Conservation (phyloP, 2,113 vertebrate species). For the Hydropotes inermis region DNA sequence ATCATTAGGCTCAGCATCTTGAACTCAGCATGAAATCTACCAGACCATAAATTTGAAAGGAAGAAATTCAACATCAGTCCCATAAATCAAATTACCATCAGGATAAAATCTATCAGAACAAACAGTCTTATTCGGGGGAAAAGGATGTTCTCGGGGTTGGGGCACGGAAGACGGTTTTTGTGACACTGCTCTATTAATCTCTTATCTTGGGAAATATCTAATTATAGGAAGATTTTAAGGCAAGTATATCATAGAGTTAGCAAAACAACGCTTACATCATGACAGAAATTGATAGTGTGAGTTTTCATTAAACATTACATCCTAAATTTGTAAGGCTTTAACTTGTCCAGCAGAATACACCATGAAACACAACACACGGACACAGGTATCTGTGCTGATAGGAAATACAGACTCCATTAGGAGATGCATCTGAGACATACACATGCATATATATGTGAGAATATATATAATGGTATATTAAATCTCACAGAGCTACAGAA, state of each 20-base stretch:
- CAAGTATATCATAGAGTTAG: neutral
- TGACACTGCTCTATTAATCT: neutral
- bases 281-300: neutral
- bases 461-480: neutral
- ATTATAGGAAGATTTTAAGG: neutral
- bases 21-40: slow-evolving; percentile 41
- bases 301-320: slow-evolving; percentile 21
- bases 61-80: slow-evolving; percentile 33
- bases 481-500: slow-evolving; percentile 20
- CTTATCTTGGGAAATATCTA: neutral
- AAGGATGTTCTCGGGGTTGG: neutral
- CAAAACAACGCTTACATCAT: neutral
- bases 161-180: neutral
- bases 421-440: neutral
- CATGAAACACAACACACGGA: neutral
- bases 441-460: neutral
- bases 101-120: slow-evolving; percentile 33
- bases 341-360: neutral
- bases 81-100: slow-evolving; percentile 65
- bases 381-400: neutral
- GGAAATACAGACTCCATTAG: neutral
- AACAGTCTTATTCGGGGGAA: slow-evolving; percentile 34
- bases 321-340: neutral
- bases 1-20: slow-evolving; percentile 40
- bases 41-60: slow-evolving; percentile 41